Conservation (phyloP, 2,113 vertebrate genomes). For the Plecotus auritus region DNA sequence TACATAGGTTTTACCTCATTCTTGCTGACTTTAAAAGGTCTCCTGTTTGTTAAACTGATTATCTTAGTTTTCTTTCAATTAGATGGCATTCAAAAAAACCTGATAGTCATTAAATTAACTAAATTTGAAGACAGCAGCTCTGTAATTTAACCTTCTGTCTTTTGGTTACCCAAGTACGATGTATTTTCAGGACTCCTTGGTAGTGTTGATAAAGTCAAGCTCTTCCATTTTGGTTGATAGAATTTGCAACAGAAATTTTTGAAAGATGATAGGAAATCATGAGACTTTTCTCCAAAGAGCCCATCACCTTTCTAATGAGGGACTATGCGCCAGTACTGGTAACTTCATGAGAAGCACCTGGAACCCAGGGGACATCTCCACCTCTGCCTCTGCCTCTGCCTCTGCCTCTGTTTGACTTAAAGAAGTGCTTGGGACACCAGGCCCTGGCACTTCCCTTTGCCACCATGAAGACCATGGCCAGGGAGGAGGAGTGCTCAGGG, state of each 20-base stretch:
- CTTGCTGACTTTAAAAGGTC: constrained; percentile 38
- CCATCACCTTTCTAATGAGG: neutral
- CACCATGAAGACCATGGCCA: neutral
- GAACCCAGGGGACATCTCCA: neutral
- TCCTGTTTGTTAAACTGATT: neutral
- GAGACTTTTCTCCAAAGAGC: neutral
- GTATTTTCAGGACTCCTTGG: neutral
- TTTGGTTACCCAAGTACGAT: neutral
- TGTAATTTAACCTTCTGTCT: neutral
- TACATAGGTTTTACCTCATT: constrained; percentile 82
- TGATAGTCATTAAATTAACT: neutral
- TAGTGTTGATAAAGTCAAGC: neutral
- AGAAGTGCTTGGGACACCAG: neutral
- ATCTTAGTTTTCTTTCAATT: constrained; percentile 54
- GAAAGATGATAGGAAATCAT: neutral
- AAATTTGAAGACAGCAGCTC: neutral
- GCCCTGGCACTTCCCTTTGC: neutral
- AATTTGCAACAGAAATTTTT: neutral
- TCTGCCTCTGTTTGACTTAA: neutral
- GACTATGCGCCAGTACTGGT: neutral
- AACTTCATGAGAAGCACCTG: neutral
- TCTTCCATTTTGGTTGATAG: neutral
- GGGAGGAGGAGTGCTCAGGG: neutral
- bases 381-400: neutral
- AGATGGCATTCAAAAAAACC: constrained; percentile 25